Conservation (phyloP, 2,113 vertebrate species). For the Piprites chloris region DNA sequence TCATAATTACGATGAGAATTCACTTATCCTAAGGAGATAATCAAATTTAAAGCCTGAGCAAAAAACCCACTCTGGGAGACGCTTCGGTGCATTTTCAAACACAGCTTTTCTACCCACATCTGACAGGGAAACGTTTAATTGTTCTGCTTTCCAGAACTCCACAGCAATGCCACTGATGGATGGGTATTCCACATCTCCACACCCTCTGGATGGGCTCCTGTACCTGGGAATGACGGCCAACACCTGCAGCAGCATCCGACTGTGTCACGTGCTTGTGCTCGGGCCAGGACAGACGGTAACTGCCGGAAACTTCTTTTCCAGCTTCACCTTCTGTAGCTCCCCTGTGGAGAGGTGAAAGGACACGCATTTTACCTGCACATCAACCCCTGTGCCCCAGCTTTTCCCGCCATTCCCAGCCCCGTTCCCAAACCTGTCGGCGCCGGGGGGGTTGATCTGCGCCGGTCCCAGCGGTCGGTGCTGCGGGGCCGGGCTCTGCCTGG, state of each 20-base stretch:
- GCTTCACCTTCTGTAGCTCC: conserved; percentile 71
- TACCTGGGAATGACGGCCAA: conserved; percentile 77
- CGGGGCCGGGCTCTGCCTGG: conserved; percentile 88
- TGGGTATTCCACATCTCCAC: accelerated
- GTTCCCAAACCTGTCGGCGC: conserved; percentile 71
- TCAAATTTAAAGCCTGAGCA: background rate
- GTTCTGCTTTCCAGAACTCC: background rate
- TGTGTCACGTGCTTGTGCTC: conserved; percentile 79
- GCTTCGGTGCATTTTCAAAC: accelerated
- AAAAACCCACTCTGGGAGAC: background rate
- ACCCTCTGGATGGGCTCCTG: background rate
- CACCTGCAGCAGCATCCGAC: conserved; percentile 65
- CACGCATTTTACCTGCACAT: accelerated
- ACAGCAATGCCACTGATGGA: background rate
- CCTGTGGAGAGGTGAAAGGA: conserved; percentile 54
- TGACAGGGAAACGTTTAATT: background rate
- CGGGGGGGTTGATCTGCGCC: conserved; percentile 64
- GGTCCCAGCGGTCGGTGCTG: conserved; percentile 85
- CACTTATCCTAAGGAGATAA: background rate
- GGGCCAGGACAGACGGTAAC: conserved; percentile 72
- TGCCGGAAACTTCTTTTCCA: conserved; percentile 66
- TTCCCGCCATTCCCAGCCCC: background rate
- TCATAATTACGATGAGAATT: background rate
- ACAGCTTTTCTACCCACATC: accelerated
- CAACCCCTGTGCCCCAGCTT: background rate